Base-by-base conservation (phyloP, 2,888 invertebrate species). In the Amblyjoppa proteus region DNA sequence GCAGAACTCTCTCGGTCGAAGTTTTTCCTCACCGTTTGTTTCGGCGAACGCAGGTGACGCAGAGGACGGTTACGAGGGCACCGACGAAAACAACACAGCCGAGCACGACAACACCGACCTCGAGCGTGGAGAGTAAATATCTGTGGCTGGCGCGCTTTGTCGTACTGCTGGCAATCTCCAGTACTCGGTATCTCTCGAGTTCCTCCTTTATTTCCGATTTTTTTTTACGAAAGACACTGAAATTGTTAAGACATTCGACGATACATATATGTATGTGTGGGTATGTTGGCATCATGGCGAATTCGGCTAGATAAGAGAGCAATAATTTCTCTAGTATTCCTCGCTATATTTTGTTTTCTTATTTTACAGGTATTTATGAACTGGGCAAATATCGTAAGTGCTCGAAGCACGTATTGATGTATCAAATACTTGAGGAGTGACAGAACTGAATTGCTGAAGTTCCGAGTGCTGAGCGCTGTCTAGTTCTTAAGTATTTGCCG, bases 21-120 rank as follows among this genome's bases (percentile, higher is more conserved):
- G 69, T 58, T 61, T 83, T 53, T 74, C 56, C 89, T 91, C 92
- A 96, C 96, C 96, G 95, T 93, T 95, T 95, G 85, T 95, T 96
- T 87, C 94, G 95, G 78, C 96, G 95, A 82, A 97, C 95, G 91
- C 97, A 97, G 75, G 97, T 95, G 87, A 97, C 96, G 91, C 97
- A 97, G 11, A 97, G 95, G 16, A 98, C 97, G 0, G 97, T 97
- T 9, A 97, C 95, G 78, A 97, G 95, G 0, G 98, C 97, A 0
- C 97, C 98, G 64, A 97, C 94, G 92, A 98, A 97, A 76, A 98
- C 97, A 73, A 98, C 95, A 87, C 97, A 97, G 3, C 97, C 97
- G 6, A 98, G 95, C 0, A 97, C 96, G 16, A 98, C 96, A 0
- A 97, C 97, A 38, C 97, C 96, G 71, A 98, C 96, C 94, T 98